Evolutionary conservation across 2,113 vertebrate genomes (phyloP).

Genomic region (Corydoras sp.): DNA sequence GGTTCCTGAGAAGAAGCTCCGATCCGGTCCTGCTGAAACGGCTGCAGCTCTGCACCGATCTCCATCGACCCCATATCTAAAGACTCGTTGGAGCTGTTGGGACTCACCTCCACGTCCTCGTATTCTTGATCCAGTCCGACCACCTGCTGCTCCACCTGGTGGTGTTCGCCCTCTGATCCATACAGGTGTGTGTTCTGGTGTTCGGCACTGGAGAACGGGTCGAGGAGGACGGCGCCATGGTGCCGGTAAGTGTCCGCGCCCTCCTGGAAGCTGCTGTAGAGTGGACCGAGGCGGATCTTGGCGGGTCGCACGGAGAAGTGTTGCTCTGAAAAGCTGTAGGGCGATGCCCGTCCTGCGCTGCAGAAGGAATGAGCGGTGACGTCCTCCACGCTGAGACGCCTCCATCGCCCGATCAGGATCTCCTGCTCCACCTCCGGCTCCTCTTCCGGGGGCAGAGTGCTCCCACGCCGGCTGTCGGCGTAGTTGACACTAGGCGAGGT

Average conservation of each 20-base stretch:
- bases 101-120: slow-evolving; percentile 78
- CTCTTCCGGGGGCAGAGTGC: slow-evolving; percentile 72
- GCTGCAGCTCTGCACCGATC: slow-evolving; percentile 78
- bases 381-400: slow-evolving; percentile 87
- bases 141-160: slow-evolving; percentile 69
- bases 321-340: slow-evolving; percentile 87
- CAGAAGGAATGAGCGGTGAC: slow-evolving; percentile 80
- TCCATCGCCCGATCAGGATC: slow-evolving; percentile 77
- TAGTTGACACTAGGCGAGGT: slow-evolving; percentile 78
- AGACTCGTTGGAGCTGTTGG: slow-evolving; percentile 85
- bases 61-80: slow-evolving; percentile 81
- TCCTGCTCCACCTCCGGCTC: slow-evolving; percentile 71
- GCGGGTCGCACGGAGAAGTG: slow-evolving; percentile 74
- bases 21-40: slow-evolving; percentile 80
- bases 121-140: slow-evolving; percentile 48
- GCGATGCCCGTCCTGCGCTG: slow-evolving; percentile 73
- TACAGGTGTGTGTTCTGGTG: slow-evolving; percentile 71
- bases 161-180: slow-evolving; percentile 73
- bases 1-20: slow-evolving; percentile 65
- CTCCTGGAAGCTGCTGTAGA: slow-evolving; percentile 93
- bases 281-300: slow-evolving; percentile 78
- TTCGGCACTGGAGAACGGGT: slow-evolving; percentile 61
- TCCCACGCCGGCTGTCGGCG: slow-evolving; percentile 76
- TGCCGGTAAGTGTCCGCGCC: slow-evolving; percentile 82
- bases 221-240: slow-evolving; percentile 55